Conservation (phyloP, 2,888 invertebrate genomes). For the Synergus japonicus region DNA sequence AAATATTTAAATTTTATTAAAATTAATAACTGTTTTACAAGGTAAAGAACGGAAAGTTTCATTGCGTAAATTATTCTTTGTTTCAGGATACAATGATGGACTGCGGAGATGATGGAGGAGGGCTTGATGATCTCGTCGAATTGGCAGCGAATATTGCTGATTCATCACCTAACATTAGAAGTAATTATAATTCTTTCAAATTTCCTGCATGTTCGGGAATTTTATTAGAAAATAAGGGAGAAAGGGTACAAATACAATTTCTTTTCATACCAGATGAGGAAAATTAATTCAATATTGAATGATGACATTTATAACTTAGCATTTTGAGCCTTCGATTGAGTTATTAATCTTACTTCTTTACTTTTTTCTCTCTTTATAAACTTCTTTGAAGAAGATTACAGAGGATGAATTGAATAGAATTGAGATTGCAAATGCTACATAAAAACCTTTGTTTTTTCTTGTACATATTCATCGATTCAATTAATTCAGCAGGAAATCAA, state of each 20-base stretch:
- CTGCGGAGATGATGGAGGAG: slow-evolving; percentile 66
- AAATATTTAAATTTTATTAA: too few species aligned
- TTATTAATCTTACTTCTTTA: background rate
- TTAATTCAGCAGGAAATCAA: slow-evolving; percentile 12
- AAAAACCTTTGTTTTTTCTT: slow-evolving; percentile 37
- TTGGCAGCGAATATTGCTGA: slow-evolving; percentile 63
- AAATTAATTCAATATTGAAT: background rate
- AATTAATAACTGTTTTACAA: too few species aligned
- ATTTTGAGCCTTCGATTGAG: background rate
- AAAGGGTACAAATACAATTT: background rate
- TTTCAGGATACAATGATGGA: slow-evolving; percentile 73
- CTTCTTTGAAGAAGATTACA: background rate
- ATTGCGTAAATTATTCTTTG: slow-evolving; percentile 41
- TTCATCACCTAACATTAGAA: slow-evolving; percentile 67
- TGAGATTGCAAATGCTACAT: background rate
- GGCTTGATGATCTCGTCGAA: slow-evolving; percentile 65
- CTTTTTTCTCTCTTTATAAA: background rate
- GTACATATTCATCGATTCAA: background rate
- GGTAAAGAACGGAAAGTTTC: background rate
- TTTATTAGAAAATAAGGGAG: too few species aligned
- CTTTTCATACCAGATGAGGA: background rate
- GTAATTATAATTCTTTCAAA: slow-evolving; percentile 55
- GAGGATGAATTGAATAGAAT: background rate
- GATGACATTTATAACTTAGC: background rate
- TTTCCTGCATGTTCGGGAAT: background rate